Base-by-base conservation (phyloP, 2,113 vertebrate genomes). In the Tyto alba region DNA sequence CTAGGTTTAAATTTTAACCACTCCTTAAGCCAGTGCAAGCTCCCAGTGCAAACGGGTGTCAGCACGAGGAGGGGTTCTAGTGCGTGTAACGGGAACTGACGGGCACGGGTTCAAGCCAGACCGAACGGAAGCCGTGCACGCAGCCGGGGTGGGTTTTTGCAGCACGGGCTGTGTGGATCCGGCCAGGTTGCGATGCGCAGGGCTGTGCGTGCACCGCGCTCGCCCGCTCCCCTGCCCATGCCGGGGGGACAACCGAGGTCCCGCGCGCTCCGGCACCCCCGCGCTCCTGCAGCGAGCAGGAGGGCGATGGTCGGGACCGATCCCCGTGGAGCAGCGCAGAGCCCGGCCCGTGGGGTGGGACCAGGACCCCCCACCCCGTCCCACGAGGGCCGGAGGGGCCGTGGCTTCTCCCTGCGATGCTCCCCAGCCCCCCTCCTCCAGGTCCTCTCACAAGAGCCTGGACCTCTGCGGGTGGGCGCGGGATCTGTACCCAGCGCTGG, bases 221-320 rank as follows among this genome's bases (percentile, higher is more conserved):
- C 18, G 3, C 16, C 1, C 1, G 0, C 2, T 25, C 40, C 55
- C 73, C 41, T 14, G 7, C 23, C 73, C 7, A 0, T 2, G 29
- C n/a, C n/a, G 7, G 4, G 40, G 62, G 7, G 29, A 36, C 13
- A 47, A 14, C 59, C 2, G 0, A 21, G 43, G 26, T 15, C 73
- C 63, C 0, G 0, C 6, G 0, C 0, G 0, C 77, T 9, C 43
- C 5, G 0, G 72, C 23, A 43, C 22, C 26, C 34, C 41, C 5
- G 1, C 1, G 0, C 13, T 15, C 25, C 57, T 27, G 27, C 38
- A 22, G 47, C 0, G 0, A 67, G 62, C 5, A 7, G 64, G 13
- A 11, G 5, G 53, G 55, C 16, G 6, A 36, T 1, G 20, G 60
- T 22, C 3, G 2, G 52, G n/a, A 48, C 22, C 2, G 16, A 27